Percentiles rank a stretch among this genome's conserved stretches.
phyloP scores from a whole-genome alignment of 1,140 invertebrate genomes.

The Papilio polyxenes region DNA sequence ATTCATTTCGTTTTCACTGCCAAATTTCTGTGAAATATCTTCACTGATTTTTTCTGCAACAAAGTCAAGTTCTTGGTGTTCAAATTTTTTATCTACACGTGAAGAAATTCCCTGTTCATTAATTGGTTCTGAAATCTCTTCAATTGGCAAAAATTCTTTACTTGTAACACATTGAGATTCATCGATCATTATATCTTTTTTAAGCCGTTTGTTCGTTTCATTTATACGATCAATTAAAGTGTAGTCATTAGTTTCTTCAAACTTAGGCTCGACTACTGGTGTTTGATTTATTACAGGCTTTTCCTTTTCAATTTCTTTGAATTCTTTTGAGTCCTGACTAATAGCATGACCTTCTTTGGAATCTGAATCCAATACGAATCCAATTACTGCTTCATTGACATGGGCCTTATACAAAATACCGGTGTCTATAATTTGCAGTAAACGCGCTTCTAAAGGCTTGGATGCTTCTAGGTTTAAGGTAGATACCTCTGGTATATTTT shows the following conservation, averaged over 20 bases:
- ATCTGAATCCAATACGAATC: background rate
- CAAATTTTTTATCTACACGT: background rate
- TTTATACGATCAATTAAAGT: background rate
- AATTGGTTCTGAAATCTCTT: background rate
- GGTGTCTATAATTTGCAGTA: slow-evolving; percentile 5
- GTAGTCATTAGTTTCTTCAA: background rate
- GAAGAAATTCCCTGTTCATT: background rate
- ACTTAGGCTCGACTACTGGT: background rate
- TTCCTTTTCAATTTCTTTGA: background rate
- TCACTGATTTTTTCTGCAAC: background rate
- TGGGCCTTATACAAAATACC: slow-evolving; percentile 14
- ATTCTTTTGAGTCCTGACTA: background rate
- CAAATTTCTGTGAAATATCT: background rate
- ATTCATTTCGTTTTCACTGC: background rate
- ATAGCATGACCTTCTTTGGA: background rate
- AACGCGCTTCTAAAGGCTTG: background rate
- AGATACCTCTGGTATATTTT: slow-evolving; percentile 15
- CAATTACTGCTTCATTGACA: slow-evolving; percentile 1
- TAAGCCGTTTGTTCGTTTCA: background rate
- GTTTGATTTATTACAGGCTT: background rate
- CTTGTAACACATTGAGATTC: background rate
- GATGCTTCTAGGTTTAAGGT: slow-evolving; percentile 12
- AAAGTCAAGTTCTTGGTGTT: background rate
- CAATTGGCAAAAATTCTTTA: background rate
- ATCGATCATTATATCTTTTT: background rate